Conservation (phyloP, 2,797 vertebrate genomes). For the Paratrypauchen microcephalus region DNA sequence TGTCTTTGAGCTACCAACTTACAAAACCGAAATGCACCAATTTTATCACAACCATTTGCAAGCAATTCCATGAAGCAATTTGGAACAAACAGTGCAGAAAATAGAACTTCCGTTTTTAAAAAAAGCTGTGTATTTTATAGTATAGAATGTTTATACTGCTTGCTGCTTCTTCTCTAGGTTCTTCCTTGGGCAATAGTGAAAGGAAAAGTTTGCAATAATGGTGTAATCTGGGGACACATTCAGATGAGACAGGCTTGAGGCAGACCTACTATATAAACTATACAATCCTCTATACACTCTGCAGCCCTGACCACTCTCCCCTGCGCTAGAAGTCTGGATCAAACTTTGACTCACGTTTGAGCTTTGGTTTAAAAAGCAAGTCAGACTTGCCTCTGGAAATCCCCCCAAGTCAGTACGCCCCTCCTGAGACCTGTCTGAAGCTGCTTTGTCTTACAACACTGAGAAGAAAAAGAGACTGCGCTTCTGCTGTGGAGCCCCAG, state of each 20-base stretch:
- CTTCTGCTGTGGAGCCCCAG: slow-evolving; percentile 12
- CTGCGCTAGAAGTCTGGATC: neutral
- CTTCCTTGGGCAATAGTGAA: neutral
- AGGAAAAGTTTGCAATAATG: neutral
- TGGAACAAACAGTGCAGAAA: slow-evolving; percentile 8
- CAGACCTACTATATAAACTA: neutral
- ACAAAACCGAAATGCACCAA: slow-evolving; percentile 1
- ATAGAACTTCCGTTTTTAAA: neutral
- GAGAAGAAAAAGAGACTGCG: neutral
- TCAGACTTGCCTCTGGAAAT: neutral
- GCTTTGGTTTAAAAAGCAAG: slow-evolving; percentile 1
- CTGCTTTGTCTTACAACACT: slow-evolving; percentile 7
- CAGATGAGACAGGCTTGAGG: neutral
- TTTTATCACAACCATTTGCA: slow-evolving; percentile 6
- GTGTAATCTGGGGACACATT: slow-evolving; percentile 2
- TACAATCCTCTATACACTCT: neutral
- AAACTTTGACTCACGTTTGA: neutral
- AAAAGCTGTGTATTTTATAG: slow-evolving; percentile 3
- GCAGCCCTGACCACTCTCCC: neutral
- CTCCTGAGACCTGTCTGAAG: neutral
- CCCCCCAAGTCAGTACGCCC: neutral
- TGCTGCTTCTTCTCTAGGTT: neutral
- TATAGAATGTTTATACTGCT: neutral
- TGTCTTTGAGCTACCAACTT: neutral
- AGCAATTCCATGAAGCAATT: slow-evolving; percentile 2